A percentile compares a stretch with the other conserved stretches of the same genome.
These are phyloP conservation scores for Synanthedon formicaeformis DNA, from an alignment of 2,888 invertebrate species.

Conservation along the genomic window DNA sequence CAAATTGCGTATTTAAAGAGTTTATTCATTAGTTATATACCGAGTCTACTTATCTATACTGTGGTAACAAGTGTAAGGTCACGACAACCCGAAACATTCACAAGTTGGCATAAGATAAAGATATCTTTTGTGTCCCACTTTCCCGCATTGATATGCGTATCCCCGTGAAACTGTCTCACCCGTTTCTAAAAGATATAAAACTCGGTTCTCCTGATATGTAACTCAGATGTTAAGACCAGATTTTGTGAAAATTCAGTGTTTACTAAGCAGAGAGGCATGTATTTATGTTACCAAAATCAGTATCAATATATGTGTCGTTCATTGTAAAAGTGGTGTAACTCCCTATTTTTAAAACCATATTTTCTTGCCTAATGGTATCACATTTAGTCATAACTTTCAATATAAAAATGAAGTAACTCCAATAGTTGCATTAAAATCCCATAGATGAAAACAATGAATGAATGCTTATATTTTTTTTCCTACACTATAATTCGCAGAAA, in stretches of 20 bases:
- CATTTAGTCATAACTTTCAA: too few species aligned
- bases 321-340: too few species aligned
- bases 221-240: not conserved
- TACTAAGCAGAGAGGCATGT: not conserved
- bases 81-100: slow-evolving; percentile 20
- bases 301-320: too few species aligned
- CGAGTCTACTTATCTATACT: not conserved
- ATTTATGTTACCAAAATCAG: too few species aligned
- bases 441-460: too few species aligned
- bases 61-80: slow-evolving; percentile 2
- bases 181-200: not conserved
- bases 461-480: too few species aligned
- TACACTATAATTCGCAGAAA: too few species aligned
- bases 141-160: slow-evolving; percentile 9
- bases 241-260: not conserved
- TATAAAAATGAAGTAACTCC: too few species aligned
- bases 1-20: not conserved
- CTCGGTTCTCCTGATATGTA: not conserved
- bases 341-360: too few species aligned
- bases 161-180: slow-evolving; percentile 2
- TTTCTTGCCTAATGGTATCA: too few species aligned
- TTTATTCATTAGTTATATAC: not conserved
- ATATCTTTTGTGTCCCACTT: slow-evolving; percentile 21
- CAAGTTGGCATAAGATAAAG: slow-evolving; percentile 28
- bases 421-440: too few species aligned